Evolutionary conservation across 2,113 vertebrate genomes (phyloP), one percentile per base, ranked within the genome.

Genomic region (Diglossa brunneiventris): DNA sequence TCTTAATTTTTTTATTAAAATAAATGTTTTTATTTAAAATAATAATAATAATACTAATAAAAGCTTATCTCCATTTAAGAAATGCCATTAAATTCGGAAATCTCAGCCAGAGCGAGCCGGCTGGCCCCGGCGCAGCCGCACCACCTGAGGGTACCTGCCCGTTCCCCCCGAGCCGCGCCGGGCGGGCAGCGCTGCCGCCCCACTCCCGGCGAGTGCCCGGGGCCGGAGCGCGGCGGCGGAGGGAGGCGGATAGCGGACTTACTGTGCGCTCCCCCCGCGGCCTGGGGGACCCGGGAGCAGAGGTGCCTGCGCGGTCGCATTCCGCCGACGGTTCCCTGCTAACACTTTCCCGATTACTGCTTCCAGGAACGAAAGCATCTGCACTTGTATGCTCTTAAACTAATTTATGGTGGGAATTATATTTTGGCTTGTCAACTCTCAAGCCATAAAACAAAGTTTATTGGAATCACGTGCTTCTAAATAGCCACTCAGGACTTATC

Each of bases 341-440:
- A 97, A 97, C 97, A 98, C 98, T 98, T 98, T 92, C 96, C 96
- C 98, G 98, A 98, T 98, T 96, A 98, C 98, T 98, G 98, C 98
- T 98, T 96, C 97, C 98, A 98, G 97, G 98, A 98, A 98, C 98
- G 97, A 98, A 98, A 98, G 98, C 99, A 99, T 99, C 99, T 99
- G 99, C 98, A 99, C 98, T 98, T 98, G 98, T 98, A 98, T 98
- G 98, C 99, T 98, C 98, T 98, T 98, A 98, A 98, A 98, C 98
- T 99, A 99, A 99, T 99, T 99, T 99, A 99, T 99, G 99, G 99
- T 99, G 99, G 99, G 99, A 99, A 99, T 99, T 99, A 99, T 99
- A 99, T 99, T 99, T 99, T 99, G 99, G 99, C 99, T 99, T 99
- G 99, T 99, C 99, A 99, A 99, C 98, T 99, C 99, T 98, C 98